phyloP scores from a whole-genome alignment of 2,888 invertebrate genomes.

The Vandiemenella viatica region DNA sequence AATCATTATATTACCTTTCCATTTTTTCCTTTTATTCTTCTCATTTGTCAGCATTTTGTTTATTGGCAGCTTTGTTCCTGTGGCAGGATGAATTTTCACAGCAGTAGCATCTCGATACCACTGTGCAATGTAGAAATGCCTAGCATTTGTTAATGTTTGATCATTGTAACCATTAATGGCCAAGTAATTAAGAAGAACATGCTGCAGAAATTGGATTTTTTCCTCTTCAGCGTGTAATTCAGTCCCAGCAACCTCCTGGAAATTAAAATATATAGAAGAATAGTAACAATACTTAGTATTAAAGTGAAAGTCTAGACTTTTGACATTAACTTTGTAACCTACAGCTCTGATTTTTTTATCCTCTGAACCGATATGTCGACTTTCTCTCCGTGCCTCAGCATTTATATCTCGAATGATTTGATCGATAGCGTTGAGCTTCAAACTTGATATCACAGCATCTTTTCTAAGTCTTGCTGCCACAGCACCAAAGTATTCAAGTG shows the following conservation, averaged over 20 bases:
- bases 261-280: no score
- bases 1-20: constrained; percentile 23
- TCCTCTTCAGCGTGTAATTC: constrained; percentile 66
- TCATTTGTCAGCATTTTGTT: constrained; percentile 28
- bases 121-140: constrained; percentile 91
- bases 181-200: constrained; percentile 78
- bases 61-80: constrained; percentile 41
- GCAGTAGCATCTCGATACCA: constrained; percentile 80
- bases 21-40: constrained; percentile 36
- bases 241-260: constrained; percentile 23
- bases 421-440: constrained; percentile 79
- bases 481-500: constrained; percentile 92
- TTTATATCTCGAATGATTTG: constrained; percentile 82
- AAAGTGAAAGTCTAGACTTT: no score
- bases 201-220: constrained; percentile 72
- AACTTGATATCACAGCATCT: constrained; percentile 79
- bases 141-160: constrained; percentile 73
- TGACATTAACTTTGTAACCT: no score
- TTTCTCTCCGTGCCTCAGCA: constrained; percentile 72
- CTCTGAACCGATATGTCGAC: constrained; percentile 31
- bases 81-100: constrained; percentile 53
- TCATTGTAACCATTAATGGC: constrained; percentile 84
- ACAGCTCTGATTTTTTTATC: constrained; percentile 7
- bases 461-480: constrained; percentile 87
- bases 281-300: no score